Conservation (phyloP, 1,140 invertebrate species). For the Nasonia vitripennis region DNA sequence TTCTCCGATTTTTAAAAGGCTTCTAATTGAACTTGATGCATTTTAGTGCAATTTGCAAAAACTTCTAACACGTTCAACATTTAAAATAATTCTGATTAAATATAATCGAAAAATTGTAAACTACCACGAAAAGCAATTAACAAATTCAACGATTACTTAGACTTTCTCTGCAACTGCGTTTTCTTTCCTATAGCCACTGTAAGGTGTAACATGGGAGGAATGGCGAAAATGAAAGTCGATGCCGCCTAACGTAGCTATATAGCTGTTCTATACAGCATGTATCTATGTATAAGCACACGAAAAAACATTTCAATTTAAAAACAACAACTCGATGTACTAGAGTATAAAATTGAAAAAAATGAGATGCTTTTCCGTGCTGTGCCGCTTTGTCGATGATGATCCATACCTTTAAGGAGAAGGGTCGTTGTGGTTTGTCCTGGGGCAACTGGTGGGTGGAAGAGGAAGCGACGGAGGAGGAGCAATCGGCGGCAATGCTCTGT, state of each 20-base stretch:
- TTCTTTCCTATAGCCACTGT: constrained; percentile 1
- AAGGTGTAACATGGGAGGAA: constrained; percentile 12
- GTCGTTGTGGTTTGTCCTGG: constrained; percentile 78
- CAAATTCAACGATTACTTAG: background rate
- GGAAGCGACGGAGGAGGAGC: constrained; percentile 55
- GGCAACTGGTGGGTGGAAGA: constrained; percentile 69
- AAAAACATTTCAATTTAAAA: background rate
- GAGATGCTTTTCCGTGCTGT: background rate
- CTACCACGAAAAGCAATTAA: background rate
- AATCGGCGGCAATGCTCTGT: constrained; percentile 65
- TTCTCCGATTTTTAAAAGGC: background rate
- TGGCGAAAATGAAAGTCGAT: background rate
- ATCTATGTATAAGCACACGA: background rate
- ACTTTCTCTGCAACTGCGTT: background rate
- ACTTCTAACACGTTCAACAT: background rate
- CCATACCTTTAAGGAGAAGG: constrained; percentile 80
- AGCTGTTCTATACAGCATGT: background rate
- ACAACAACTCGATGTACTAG: too few relatives aligned
- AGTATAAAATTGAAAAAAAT: background rate
- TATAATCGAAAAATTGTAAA: background rate
- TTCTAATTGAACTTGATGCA: background rate
- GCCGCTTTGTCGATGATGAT: background rate
- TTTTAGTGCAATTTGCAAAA: background rate
- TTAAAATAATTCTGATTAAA: background rate
- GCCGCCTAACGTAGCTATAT: background rate